Evolutionary conservation across 2,113 vertebrate species (phyloP), one percentile per base, ranked within the genome.

Genomic region (Aphyosemion australe): DNA sequence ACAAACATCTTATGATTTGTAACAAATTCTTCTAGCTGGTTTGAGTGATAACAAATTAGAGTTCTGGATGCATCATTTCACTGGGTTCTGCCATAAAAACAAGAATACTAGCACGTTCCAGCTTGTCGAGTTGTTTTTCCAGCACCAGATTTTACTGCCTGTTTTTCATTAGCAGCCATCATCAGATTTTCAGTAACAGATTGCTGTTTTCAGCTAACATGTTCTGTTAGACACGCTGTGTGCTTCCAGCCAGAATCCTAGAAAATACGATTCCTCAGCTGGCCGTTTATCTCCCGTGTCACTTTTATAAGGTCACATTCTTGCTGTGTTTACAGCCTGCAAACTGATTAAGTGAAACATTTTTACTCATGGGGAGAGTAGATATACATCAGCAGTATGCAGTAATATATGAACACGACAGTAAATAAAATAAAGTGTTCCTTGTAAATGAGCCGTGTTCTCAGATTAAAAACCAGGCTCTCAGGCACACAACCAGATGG

Each of bases 331-430:
- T 47, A 47, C 50, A 31, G 61, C 48, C 21, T 37, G 19, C 26
- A 6, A 10, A 9, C 37, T 52, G 61, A 53, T 64, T n/a, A 64
- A 50, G 50, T 52, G 19, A 53, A 64, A 18, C 49, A 64, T 42
- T 52, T 16, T 8, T 39, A 19, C 61, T 13, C 39, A 14, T 6
- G 10, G 14, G 20, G n/a, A 26, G 7, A 26, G 41, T 26, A 21
- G 56, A 43, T 42, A 43, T 43, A 37, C 32, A 43, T 13, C 50
- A 51, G n/a, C 49, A 13, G 43, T 4, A 32, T 60, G 20, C 16
- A 26, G 8, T 46, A 60, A 45, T 60, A n/a, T 31, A 51, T 49
- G 59, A 61, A 61, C 12, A 12, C 3, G 8, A 32, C 34, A 53
- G 13, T 32, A 53, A 53, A 32, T 61, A 34, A 12, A 49, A 37